Evolutionary conservation across 1,140 invertebrate species (phyloP), one percentile per base, ranked within the genome.

Genomic region (Caenorhabditis inopinata): DNA sequence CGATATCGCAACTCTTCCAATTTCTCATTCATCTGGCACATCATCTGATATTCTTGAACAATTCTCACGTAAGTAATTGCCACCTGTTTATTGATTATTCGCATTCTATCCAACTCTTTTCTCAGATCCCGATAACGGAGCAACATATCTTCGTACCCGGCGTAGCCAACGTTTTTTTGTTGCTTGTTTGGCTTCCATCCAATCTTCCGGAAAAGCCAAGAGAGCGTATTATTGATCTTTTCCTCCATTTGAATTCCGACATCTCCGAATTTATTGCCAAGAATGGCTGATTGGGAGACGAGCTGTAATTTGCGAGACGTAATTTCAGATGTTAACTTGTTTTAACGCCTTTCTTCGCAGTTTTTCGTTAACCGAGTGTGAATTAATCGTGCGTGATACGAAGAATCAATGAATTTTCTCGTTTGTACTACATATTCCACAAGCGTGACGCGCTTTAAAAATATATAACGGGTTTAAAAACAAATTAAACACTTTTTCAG

Each of bases 1-100:
- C 58, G 58, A 42, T 7, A 42, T 11, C 58, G 58, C 18, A 68
- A 7, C 3, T 68, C 58, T 1, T 68, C 58, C 32, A 68, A 11
- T 27, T 68, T 68, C 4, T 68, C 58, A 29, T 68, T 68, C 58
- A 68, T 68, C 58, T 68, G 58, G 27, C 58, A 11, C 58, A 42
- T 38, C 3, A 29, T 18, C 4, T 2, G 14, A 16, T 68, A 7
- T 21, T 68, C 32, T 11, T 38, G 58, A 38, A 68, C 32, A n/a
- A 68, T 25, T 38, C n/a, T 16, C 14, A n/a, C 9, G 0, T 11
- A 14, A 6, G 21, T 12, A 12, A 9, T 68, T 1, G 58, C 7
- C 11, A n/a, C 12, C 23, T 42, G 58, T 21, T 42, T 38, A 14
- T 38, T 68, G n/a, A 68, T 38, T 9, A 21, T 6, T 21, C 21